Evolutionary conservation across 1,140 invertebrate species (phyloP).

Genomic region (Solenopsis fugax): DNA sequence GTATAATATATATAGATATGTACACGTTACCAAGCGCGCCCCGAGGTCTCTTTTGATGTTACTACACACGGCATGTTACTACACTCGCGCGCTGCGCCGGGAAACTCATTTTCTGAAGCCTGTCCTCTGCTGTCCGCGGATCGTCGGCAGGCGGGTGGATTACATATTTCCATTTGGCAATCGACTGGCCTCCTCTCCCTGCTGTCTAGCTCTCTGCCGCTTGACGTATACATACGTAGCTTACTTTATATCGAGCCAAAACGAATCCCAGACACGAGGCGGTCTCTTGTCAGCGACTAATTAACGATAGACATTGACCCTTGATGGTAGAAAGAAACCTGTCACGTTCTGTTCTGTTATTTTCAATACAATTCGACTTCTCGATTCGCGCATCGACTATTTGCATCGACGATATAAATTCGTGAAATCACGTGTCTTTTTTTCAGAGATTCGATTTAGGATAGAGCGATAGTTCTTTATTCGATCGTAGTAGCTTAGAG

Average conservation of each 20-base stretch:
- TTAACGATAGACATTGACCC: conserved; percentile 72
- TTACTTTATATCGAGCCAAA: conserved; percentile 75
- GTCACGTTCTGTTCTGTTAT: conserved; percentile 72
- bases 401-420: conserved; percentile 62
- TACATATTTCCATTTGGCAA: conserved; percentile 78
- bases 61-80: conserved; percentile 66
- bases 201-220: conserved; percentile 66
- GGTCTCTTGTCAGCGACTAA: conserved; percentile 74
- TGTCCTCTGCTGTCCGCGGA: conserved; percentile 77
- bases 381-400: conserved; percentile 45
- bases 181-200: conserved; percentile 73
- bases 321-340: conserved; percentile 69
- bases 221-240: conserved; percentile 74
- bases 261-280: conserved; percentile 70
- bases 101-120: conserved; percentile 78
- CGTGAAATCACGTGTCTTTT: conserved; percentile 46
- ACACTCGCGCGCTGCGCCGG: conserved; percentile 45
- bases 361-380: conserved; percentile 55
- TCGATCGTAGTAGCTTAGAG: no score
- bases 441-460: not conserved
- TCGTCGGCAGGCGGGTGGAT: conserved; percentile 70
- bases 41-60: conserved; percentile 74
- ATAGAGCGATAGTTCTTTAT: not conserved
- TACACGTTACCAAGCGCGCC: conserved; percentile 50
- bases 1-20: conserved; percentile 53